Base-by-base conservation (phyloP, 2,797 vertebrate genomes). In the Anolis apletophallus region DNA sequence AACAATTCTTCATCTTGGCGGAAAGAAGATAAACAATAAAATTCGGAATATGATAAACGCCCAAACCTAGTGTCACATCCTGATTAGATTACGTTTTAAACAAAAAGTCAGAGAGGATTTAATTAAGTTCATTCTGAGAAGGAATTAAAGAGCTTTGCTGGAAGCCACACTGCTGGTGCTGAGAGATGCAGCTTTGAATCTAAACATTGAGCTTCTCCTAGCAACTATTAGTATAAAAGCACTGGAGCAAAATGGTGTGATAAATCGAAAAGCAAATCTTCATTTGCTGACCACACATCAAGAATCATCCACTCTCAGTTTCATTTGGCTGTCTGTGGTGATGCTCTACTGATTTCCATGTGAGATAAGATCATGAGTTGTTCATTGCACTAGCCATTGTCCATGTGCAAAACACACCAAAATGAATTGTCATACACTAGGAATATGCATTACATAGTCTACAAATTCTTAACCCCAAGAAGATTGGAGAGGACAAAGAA, bases 121-220 rank as follows among this genome's bases (percentile, higher is more conserved):
- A 90, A 93, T 94, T 92, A 92, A 86, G 80, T 88, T 90, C 84
- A 85, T 86, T 93, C 90, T 91, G 86, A 93, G 90, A 91, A 83
- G 87, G 89, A 91, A 91, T 89, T 94, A 91, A 83, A 92, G 81
- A 90, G 68, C 84, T 93, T 91, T 89, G 69, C 87, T 86, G 80
- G 86, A 89, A 90, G 73, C 80, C 89, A 80, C 59, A 75, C 76
- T 87, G 52, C 89, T 93, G 73, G 79, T 80, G 84, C 55, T 0
- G 0, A n/a, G 52, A 36, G 36, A 59, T 80, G 79, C 77, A 81
- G 50, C 71, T 59, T 0, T 76, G 85, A 84, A 84, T 79, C 68
- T 87, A 72, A 84, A 75, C 40, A 23, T 21, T 55, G 85, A 4
- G 2, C 34, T 82, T 93, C 61, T 77, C 85, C 17, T 1, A 68